Evolutionary conservation across 2,113 vertebrate genomes (phyloP).

Genomic region (Poeciliopsis prolifica): DNA sequence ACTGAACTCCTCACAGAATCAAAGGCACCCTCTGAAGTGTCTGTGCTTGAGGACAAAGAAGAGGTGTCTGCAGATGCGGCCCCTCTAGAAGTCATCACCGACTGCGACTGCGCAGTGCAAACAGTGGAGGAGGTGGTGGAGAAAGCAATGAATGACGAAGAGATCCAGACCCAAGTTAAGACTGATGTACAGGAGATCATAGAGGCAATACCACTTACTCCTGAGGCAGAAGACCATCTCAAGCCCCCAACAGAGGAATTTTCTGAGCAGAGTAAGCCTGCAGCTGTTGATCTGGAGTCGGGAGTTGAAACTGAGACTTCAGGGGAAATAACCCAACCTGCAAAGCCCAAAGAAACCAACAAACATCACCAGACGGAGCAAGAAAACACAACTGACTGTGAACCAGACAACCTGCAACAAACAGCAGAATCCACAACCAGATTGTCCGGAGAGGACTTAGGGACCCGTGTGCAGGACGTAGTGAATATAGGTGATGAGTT

Average conservation of each 20-base stretch:
- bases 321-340: conserved; percentile 7
- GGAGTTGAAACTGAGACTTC: conserved; percentile 27
- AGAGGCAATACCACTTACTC: background rate
- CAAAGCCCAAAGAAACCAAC: conserved; percentile 8
- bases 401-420: conserved; percentile 22
- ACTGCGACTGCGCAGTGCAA: conserved; percentile 34
- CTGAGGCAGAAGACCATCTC: conserved; percentile 1
- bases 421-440: conserved; percentile 12
- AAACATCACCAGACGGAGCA: conserved; percentile 21
- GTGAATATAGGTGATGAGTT: conserved; percentile 43
- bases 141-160: conserved; percentile 36
- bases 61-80: conserved; percentile 3
- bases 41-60: conserved; percentile 12
- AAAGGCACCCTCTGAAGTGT: conserved; percentile 15
- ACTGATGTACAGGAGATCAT: conserved; percentile 56
- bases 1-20: conserved; percentile 18
- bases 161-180: conserved; percentile 54
- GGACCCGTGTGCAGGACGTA: conserved; percentile 21
- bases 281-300: conserved; percentile 10
- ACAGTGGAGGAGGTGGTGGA: conserved; percentile 50
- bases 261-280: conserved; percentile 3
- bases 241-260: conserved; percentile 7
- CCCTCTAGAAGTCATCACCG: conserved; percentile 37
- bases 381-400: conserved; percentile 1
- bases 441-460: conserved; percentile 11